Evolutionary conservation across 2,888 invertebrate genomes (phyloP).

Genomic region (Orthosia incerta): DNA sequence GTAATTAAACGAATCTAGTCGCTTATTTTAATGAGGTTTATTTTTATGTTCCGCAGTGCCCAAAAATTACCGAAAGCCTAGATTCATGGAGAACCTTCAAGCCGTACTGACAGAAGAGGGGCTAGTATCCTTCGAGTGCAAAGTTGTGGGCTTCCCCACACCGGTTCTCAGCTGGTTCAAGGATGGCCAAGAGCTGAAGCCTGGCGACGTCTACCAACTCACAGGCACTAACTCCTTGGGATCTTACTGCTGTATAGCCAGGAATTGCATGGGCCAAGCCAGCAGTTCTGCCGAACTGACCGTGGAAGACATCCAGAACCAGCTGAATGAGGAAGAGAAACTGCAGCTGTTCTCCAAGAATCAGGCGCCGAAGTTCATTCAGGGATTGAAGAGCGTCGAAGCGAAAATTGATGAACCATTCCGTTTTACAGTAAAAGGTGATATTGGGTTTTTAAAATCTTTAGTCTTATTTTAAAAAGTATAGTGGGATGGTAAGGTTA

Average conservation of each 20-base stretch:
- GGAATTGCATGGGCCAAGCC: slow-evolving; percentile 97
- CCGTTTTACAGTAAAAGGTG: slow-evolving; percentile 95
- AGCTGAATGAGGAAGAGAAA: slow-evolving; percentile 96
- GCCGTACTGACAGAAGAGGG: slow-evolving; percentile 98
- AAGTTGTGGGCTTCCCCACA: slow-evolving; percentile 97
- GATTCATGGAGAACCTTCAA: slow-evolving; percentile 97
- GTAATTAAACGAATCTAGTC: neutral
- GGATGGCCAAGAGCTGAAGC: slow-evolving; percentile 97
- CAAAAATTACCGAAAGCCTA: slow-evolving; percentile 96
- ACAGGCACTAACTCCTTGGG: slow-evolving; percentile 97
- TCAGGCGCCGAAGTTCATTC: slow-evolving; percentile 96
- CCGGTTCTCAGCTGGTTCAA: slow-evolving; percentile 97
- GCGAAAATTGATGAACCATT: slow-evolving; percentile 96
- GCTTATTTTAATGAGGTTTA: neutral
- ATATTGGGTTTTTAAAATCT: neutral
- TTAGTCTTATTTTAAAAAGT: neutral
- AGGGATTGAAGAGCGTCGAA: slow-evolving; percentile 95
- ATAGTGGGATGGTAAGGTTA: no score
- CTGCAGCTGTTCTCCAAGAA: slow-evolving; percentile 94
- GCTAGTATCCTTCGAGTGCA: slow-evolving; percentile 97
- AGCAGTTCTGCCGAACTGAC: slow-evolving; percentile 96
- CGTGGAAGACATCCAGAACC: slow-evolving; percentile 97
- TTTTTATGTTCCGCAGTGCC: slow-evolving; percentile 92
- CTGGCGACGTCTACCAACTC: slow-evolving; percentile 97
- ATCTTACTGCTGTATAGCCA: slow-evolving; percentile 97